These are phyloP conservation scores for Malthinus flaveolus DNA, from an alignment of 2,888 invertebrate species.

Conservation along the genomic window DNA sequence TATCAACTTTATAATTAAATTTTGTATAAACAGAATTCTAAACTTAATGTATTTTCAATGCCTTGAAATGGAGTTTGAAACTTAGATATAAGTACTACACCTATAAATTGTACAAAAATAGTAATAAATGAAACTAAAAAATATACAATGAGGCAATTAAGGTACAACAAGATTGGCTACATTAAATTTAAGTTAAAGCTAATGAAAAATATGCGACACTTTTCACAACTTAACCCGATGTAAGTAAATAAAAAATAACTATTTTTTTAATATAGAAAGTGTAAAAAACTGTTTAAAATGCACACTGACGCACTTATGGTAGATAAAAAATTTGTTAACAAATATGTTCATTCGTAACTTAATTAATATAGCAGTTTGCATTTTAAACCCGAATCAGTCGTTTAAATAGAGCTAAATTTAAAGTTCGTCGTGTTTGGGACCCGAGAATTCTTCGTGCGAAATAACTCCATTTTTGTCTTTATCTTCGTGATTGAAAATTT, in stretches of 20 bases:
- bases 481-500: conserved; percentile 97
- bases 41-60: conserved; percentile 21
- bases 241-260: background rate
- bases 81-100: background rate
- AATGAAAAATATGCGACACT: conserved; percentile 1
- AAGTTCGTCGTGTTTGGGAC: conserved; percentile 96
- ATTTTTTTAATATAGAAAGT: conserved; percentile 6
- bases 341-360: conserved; percentile 2
- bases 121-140: conserved; percentile 2
- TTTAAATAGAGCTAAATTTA: conserved; percentile 53
- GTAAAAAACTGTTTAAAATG: conserved; percentile 17
- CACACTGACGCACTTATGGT: background rate
- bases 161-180: background rate
- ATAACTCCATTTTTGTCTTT: conserved; percentile 96
- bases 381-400: conserved; percentile 28
- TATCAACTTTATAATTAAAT: conserved; percentile 1
- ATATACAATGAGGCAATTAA: conserved; percentile 5
- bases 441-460: conserved; percentile 94
- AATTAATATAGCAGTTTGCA: conserved; percentile 15
- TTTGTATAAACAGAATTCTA: conserved; percentile 16
- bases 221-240: background rate
- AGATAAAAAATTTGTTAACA: conserved; percentile 1
- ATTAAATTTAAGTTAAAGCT: background rate
- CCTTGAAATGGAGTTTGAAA: conserved; percentile 6
- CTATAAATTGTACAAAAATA: conserved; percentile 17